phyloP scores from a whole-genome alignment of 2,797 vertebrate genomes.

The Miichthys miiuy region DNA sequence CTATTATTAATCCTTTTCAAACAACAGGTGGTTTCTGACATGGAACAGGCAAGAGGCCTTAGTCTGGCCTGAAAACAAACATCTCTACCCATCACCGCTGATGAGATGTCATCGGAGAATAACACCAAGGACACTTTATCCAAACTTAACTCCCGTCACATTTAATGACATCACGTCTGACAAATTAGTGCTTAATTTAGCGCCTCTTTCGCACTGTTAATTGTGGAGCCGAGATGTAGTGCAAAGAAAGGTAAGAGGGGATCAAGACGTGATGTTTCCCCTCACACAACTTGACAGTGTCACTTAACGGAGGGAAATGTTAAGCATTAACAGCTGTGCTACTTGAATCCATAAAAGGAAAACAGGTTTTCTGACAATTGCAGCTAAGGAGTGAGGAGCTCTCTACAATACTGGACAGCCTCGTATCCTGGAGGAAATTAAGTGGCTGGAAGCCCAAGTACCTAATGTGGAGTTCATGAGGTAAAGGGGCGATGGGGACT shows the following conservation, averaged over 20 bases:
- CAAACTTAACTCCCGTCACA: conserved; percentile 39
- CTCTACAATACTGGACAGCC: not conserved
- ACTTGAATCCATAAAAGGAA: not conserved
- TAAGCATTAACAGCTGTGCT: not conserved
- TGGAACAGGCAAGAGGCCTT: not conserved
- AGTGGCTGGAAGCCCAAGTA: not conserved
- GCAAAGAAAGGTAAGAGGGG: conserved; percentile 4
- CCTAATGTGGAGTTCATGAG: conserved; percentile 4
- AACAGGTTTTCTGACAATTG: not conserved
- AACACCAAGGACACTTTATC: conserved; percentile 34
- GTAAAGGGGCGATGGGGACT: conserved; percentile 10
- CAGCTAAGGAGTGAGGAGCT: not conserved
- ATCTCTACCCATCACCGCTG: conserved; percentile 6
- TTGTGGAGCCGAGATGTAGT: not conserved
- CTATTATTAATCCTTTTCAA: conserved; percentile 42
- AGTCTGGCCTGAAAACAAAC: conserved; percentile 6
- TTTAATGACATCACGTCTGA: conserved; percentile 41
- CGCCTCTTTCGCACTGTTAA: conserved; percentile 33
- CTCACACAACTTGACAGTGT: not conserved
- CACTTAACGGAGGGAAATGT: conserved; percentile 10
- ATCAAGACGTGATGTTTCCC: not conserved
- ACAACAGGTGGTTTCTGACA: conserved; percentile 57
- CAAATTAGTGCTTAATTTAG: conserved; percentile 43
- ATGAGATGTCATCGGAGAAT: conserved; percentile 28
- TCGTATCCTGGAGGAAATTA: not conserved